A percentile compares a stretch with the other conserved stretches of the same genome.
phyloP scores from a whole-genome alignment of 1,140 invertebrate species.

The Aradophagus sp. region DNA sequence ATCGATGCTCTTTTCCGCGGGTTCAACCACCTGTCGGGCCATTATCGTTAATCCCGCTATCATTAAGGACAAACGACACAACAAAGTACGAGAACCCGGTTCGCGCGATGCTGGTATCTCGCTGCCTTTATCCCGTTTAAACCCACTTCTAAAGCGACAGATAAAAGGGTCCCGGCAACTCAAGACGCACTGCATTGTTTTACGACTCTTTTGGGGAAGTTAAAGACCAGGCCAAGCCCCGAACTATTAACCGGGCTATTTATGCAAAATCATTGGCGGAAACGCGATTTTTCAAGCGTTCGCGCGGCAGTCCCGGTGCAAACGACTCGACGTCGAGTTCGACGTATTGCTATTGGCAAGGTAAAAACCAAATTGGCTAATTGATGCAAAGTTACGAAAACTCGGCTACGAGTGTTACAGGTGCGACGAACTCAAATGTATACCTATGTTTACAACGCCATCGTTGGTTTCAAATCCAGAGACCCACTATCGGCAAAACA shows the following conservation, averaged over 20 bases:
- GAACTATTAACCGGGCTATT: conserved; percentile 19
- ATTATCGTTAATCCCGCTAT: conserved; percentile 29
- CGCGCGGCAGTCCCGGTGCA: too few species aligned
- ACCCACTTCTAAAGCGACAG: conserved; percentile 4
- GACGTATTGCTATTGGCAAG: too few species aligned
- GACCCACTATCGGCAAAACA: too few species aligned
- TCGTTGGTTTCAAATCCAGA: too few species aligned
- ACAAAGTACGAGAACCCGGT: conserved; percentile 6
- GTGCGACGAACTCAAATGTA: too few species aligned
- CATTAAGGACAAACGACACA: conserved; percentile 25
- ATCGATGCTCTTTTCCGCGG: conserved; percentile 16
- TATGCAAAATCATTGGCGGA: conserved; percentile 24
- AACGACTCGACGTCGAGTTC: too few species aligned
- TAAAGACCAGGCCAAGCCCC: conserved; percentile 3
- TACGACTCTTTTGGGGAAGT: conserved; percentile 12
- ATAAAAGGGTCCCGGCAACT: conserved; percentile 7
- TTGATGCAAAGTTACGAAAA: too few species aligned
- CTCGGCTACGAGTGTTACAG: too few species aligned
- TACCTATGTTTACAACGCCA: too few species aligned
- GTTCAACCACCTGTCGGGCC: conserved; percentile 45
- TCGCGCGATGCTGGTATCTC: too few species aligned
- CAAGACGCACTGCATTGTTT: conserved; percentile 21
- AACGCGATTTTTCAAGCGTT: too few species aligned
- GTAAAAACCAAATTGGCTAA: too few species aligned
- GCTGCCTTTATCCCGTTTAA: conserved; percentile 17